Evolutionary conservation across 2,797 vertebrate genomes (phyloP), one percentile per base, ranked within the genome.

Genomic region (Catamblyrhynchus diadema): DNA sequence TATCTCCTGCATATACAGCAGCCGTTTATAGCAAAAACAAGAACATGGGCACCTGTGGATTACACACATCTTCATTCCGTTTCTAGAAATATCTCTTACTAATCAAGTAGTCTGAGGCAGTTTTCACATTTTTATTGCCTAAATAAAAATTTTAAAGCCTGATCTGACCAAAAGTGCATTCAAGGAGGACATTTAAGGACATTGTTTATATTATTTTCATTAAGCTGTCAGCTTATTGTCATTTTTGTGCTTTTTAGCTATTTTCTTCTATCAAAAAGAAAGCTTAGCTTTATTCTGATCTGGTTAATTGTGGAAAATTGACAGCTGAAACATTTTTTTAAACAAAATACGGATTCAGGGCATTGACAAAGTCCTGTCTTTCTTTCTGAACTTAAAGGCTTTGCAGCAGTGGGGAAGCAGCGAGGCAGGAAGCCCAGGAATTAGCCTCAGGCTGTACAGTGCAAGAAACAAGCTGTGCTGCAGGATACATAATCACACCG

Each of bases 391-490:
- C 69, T 50, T 37, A 25, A 61, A 91, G 74, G 73, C 61, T 83
- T 81, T 90, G 69, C 69, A 78, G 89, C 64, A 48, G 21, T 44
- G 35, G 60, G 88, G 48, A 41, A 90, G 64, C 42, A 94, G 81
- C 81, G 12, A 71, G 80, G 90, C 87, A 91, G 88, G 90, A 91
- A 93, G 91, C 80, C 88, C 93, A 91, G 87, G 94, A 95, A 96
- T 94, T 86, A 78, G 80, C 90, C 88, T 66, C 32, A 48, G 86
- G 93, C 88, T 69, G 21, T 51, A 81, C 23, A 61, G 73, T 77
- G 85, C 80, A 95, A 90, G 93, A 95, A 93, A 85, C n/a, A 67
- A 83, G 61, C 81, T 54, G 72, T 92, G 70, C 73, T 86, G 51
- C 22, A 79, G 82, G 88, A 90, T 51, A 88, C 47, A 61, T 86